Percentiles rank a stretch among this genome's conserved stretches.
phyloP scores from a whole-genome alignment of 92 coral and sea anemone genomes.

The Epizoanthus scotinus region DNA sequence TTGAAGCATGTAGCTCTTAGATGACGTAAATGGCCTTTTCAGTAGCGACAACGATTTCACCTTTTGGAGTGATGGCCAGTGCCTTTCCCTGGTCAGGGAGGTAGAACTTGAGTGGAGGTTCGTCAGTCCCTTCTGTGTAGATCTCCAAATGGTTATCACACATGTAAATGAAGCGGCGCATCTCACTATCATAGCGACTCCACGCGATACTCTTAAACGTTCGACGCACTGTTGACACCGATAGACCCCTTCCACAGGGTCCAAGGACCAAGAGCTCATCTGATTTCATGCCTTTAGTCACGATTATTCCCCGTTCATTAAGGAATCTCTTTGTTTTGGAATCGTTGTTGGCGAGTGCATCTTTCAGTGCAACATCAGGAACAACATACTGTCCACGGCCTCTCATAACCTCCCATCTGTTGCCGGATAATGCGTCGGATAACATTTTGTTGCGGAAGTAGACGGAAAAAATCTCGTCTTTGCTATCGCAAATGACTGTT shows the following conservation, averaged over 20 bases:
- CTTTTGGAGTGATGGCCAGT: slow-evolving; percentile 16
- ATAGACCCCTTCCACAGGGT: slow-evolving; percentile 2
- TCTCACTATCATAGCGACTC: neutral
- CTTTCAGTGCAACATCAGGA: neutral
- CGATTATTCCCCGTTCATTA: neutral
- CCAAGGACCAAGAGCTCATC: slow-evolving; percentile 4
- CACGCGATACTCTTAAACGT: neutral
- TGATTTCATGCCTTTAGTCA: neutral
- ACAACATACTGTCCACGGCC: neutral
- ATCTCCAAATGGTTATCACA: neutral
- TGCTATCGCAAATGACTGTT: neutral
- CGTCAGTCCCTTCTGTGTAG: too few species aligned
- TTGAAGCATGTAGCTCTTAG: neutral
- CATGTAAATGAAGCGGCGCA: neutral
- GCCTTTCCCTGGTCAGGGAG: neutral
- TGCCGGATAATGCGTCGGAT: too few species aligned
- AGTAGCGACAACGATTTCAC: slow-evolving; percentile 8
- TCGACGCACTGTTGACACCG: neutral
- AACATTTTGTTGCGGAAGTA: too few species aligned
- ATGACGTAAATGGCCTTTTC: neutral
- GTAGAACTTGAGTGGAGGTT: neutral
- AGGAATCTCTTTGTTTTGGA: slow-evolving; percentile 1
- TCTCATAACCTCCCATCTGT: too few species aligned
- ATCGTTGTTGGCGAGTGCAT: neutral
- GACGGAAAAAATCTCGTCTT: neutral